Evolutionary conservation across 1,140 invertebrate genomes (phyloP).

Genomic region (Cydia pomonella): DNA sequence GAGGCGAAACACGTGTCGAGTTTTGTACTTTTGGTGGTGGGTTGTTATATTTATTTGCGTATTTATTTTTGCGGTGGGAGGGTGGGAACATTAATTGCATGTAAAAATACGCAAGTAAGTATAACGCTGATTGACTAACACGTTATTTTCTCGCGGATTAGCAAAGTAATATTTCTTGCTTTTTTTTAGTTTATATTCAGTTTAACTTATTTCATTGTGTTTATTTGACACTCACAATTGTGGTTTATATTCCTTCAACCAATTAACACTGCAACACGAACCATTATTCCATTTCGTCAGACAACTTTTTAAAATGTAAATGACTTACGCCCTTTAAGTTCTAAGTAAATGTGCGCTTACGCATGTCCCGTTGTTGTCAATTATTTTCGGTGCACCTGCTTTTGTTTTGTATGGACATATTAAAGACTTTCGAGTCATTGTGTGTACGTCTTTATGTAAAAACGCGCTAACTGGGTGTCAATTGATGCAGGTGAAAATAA

Average conservation of each 20-base stretch:
- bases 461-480: slow-evolving; percentile 4
- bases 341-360: background rate
- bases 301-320: background rate
- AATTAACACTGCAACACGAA: background rate
- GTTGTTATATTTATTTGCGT: too few species aligned
- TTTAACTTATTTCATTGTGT: background rate
- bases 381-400: slow-evolving; percentile 19
- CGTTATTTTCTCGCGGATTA: too few species aligned
- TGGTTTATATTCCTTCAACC: background rate
- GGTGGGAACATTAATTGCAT: too few species aligned
- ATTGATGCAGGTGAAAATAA: background rate
- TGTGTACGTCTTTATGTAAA: slow-evolving; percentile 9
- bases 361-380: slow-evolving; percentile 5
- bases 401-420: slow-evolving; percentile 29
- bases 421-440: background rate
- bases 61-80: too few species aligned
- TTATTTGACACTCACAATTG: background rate
- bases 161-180: too few species aligned
- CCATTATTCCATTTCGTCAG: background rate
- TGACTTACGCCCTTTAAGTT: background rate
- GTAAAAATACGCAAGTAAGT: too few species aligned
- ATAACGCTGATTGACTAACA: too few species aligned
- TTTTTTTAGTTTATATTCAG: background rate
- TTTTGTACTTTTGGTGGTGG: too few species aligned
- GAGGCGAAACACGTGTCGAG: too few species aligned